A percentile compares a stretch with the other conserved stretches of the same genome.
Conservation (phyloP, 92 coral and sea anemone genomes). For the Desmophyllum pertusum region DNA sequence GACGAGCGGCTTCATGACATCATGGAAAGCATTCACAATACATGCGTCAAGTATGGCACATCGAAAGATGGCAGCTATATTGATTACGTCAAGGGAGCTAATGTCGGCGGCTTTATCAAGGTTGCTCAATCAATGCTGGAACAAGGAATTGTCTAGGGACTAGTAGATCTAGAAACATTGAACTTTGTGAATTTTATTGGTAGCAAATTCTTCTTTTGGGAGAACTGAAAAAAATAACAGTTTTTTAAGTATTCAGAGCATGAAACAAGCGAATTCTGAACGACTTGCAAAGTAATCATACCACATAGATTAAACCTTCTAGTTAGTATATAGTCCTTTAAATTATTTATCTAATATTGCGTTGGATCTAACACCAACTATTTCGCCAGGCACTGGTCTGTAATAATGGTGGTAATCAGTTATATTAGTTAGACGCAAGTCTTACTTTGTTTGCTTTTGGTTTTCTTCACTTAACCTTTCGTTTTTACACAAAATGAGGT, state of each 20-base stretch:
- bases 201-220: neutral
- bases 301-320: neutral
- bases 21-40: slow-evolving; percentile 80
- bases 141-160: slow-evolving; percentile 68
- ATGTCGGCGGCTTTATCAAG: slow-evolving; percentile 76
- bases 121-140: slow-evolving; percentile 78
- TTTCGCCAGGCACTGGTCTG: neutral
- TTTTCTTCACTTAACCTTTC: neutral
- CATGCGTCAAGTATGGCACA: slow-evolving; percentile 71
- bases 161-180: neutral
- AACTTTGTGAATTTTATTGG: neutral
- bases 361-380: neutral
- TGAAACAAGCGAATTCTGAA: neutral
- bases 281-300: neutral
- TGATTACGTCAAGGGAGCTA: slow-evolving; percentile 78
- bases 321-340: neutral
- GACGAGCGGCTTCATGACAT: slow-evolving; percentile 89
- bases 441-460: neutral
- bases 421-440: neutral
- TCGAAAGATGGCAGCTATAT: slow-evolving; percentile 68
- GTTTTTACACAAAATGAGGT: neutral
- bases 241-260: neutral
- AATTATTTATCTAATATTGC: slow-evolving; percentile 15
- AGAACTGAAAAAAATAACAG: slow-evolving; percentile 5
- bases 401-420: neutral